These are phyloP conservation scores for Panagrolaimus sp. DNA, from an alignment of 1,140 invertebrate genomes.

Conservation along the genomic window DNA sequence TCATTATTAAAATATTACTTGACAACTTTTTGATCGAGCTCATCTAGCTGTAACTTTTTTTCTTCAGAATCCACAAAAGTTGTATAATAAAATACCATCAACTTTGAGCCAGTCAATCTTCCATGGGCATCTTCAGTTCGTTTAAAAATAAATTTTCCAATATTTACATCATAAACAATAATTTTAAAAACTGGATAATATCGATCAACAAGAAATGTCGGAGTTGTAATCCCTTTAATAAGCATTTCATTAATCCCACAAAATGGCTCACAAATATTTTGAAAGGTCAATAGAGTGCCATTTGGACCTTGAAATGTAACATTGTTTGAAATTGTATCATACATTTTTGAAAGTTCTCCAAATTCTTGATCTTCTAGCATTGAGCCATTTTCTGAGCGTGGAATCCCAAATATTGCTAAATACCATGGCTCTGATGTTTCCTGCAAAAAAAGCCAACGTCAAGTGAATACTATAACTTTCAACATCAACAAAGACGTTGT, in stretches of 20 bases:
- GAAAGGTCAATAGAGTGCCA: neutral
- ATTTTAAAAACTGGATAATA: constrained; percentile 4
- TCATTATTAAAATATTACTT: neutral
- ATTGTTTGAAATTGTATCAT: neutral
- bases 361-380: constrained; percentile 8
- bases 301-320: neutral
- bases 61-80: neutral
- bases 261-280: constrained; percentile 6
- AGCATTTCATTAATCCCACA: constrained; percentile 5
- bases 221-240: neutral
- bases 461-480: too few species aligned
- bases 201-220: neutral
- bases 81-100: constrained; percentile 5
- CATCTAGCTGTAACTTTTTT: neutral
- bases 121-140: neutral
- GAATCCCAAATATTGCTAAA: neutral
- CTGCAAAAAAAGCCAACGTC: neutral
- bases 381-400: neutral
- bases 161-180: neutral
- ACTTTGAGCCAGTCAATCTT: neutral
- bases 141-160: constrained; percentile 12
- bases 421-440: constrained; percentile 6
- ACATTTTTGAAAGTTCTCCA: neutral
- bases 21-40: neutral
- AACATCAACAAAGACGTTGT: too few species aligned